Evolutionary conservation across 2,113 vertebrate genomes (phyloP), one percentile per base, ranked within the genome.

Genomic region (Rhagologus leucostigma): DNA sequence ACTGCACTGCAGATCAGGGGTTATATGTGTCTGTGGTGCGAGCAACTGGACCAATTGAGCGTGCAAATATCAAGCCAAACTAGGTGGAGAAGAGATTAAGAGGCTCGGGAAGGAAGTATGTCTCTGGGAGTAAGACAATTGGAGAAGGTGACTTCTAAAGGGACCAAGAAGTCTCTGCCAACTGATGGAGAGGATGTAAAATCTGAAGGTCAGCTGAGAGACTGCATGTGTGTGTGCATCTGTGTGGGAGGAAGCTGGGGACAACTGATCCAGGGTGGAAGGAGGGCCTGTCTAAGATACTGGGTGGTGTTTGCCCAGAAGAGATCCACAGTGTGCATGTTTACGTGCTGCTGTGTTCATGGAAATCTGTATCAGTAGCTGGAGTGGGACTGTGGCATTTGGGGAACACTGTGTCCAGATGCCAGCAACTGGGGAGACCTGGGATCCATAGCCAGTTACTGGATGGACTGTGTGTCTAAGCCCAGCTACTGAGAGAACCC

Each of bases 401-500:
- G 30, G 18, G 16, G 42, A 68, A 30, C 13, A 17, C 19, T 3
- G 1, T 63, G 37, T 35, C 39, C 74, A 50, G 35, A 3, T 32
- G 63, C 50, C 41, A 55, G 46, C 42, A 64, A 5, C 15, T 55
- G 13, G 13, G 30, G 22, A 81, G 41, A 67, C 14, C 52, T 30
- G 47, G 33, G 37, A 56, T 62, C 24, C 29, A 50, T 0, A 0
- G 35, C 4, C 29, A 20, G 15, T 60, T 85, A 76, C 26, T 37
- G 26, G 37, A 26, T 11, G 7, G 41, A 56, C 13, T 35, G 37
- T 0, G 0, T 23, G 19, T 41, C 57, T 71, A 56, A 89, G 57
- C 22, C 16, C 17, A 56, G 5, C 37, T 82, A 37, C 37, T 41
- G 57, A 65, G 69, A 60, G 56, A 50, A 12, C 35, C 5, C 9